Evolutionary conservation across 1,140 invertebrate species (phyloP), one percentile per base, ranked within the genome.

Genomic region (Drosophila kikkawai): DNA sequence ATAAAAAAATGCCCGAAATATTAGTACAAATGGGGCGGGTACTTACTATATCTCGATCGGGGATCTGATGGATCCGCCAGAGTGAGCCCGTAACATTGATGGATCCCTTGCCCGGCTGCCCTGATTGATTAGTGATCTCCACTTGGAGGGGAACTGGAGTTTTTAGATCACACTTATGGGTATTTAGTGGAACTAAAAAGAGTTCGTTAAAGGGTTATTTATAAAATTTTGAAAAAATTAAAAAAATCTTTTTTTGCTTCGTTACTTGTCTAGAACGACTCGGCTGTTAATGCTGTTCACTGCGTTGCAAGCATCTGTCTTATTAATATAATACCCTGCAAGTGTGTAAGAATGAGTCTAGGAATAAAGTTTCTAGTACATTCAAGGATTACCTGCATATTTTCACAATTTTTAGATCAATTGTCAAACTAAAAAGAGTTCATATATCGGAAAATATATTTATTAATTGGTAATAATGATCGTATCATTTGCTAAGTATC

Each of bases 61-160:
- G 9, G 5, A 41, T 41, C 67, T 73, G 66, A 73, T 73, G 69
- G 69, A 60, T 73, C 44, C 44, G 13, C 17, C 15, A 29, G 8
- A 41, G 17, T 22, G 36, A 1, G 3, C 1, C 6, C 26, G n/a
- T 9, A 69, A 41, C 66, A 73, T 73, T 73, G 67, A 73, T 73
- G 66, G 67, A 73, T 73, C 36, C 51, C 44, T 70, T 39, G 6
- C 13, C 11, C 4, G 11, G 15, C 8, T 36, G 41, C 15, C 63
- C n/a, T 69, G 45, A 68, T 68, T 41, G 66, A 68, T 68, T 36
- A 39, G 44, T 17, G 15, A 68, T 68, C 26, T 66, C 9, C 9
- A 32, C 4, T 12, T 4, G 17, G 2, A 3, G 5, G 26, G 5
- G 7, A 6, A 6, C 19, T 6, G 0, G 13, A 13, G 17, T 22